Evolutionary conservation across 2,113 vertebrate species (phyloP).

Genomic region (Calidris pygmaea): DNA sequence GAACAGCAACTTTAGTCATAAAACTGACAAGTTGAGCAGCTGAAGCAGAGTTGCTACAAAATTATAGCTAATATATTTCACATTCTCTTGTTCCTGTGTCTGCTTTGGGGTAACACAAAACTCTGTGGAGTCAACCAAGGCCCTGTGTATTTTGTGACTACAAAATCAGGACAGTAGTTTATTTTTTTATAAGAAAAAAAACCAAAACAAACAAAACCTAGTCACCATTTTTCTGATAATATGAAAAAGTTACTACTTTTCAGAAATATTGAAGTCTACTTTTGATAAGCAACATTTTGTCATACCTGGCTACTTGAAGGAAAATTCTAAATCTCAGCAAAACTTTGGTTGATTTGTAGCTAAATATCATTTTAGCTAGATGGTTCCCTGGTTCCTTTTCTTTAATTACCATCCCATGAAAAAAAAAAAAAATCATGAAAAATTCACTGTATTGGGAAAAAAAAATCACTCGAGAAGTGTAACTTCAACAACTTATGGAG

Average conservation of each 20-base stretch:
- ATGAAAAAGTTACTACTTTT: background rate
- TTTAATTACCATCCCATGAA: background rate
- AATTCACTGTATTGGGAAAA: background rate
- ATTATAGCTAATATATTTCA: background rate
- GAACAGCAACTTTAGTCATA: background rate
- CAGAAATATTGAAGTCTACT: background rate
- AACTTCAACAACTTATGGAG: background rate
- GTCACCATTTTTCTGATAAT: rapidly evolving
- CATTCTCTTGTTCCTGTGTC: background rate
- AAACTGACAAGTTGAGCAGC: background rate
- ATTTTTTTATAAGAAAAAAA: background rate
- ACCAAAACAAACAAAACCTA: too few species aligned
- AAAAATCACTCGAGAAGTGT: background rate
- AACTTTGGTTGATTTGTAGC: background rate
- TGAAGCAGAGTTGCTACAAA: background rate
- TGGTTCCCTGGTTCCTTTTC: rapidly evolving
- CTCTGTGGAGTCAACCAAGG: background rate
- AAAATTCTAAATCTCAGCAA: background rate
- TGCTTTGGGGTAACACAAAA: background rate
- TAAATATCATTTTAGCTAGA: background rate
- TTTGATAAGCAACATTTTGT: background rate
- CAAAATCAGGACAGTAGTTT: background rate
- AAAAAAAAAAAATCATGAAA: background rate
- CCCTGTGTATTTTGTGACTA: background rate
- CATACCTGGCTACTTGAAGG: background rate